Evolutionary conservation across 2,113 vertebrate species (phyloP).

Genomic region (Cyanocitta stelleri): DNA sequence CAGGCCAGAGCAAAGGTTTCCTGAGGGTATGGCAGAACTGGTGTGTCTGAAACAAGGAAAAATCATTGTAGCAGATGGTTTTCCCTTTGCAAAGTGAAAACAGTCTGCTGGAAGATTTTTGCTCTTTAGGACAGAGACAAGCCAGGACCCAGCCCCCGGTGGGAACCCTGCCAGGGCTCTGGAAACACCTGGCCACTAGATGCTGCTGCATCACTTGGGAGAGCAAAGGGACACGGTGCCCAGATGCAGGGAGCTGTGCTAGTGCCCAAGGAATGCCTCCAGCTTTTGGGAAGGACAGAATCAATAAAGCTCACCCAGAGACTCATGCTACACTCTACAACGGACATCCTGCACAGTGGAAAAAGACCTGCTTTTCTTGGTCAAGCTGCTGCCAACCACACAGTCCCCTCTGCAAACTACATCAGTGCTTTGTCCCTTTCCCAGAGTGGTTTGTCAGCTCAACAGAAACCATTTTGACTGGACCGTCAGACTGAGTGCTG

Average conservation of each 20-base stretch:
- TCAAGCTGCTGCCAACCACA: not conserved
- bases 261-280: not conserved
- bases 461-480: rapidly evolving
- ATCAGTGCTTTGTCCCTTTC: not conserved
- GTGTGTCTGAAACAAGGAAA: not conserved
- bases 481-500: not conserved
- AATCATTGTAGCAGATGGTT: not conserved
- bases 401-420: rapidly evolving
- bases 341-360: not conserved
- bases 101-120: not conserved
- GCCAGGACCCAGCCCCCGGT: not conserved
- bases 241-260: not conserved
- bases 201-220: not conserved
- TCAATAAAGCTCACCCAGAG: not conserved
- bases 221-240: not conserved
- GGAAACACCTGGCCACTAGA: not conserved
- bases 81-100: not conserved
- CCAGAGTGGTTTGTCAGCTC: not conserved
- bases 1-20: not conserved
- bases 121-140: not conserved
- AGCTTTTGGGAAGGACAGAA: not conserved
- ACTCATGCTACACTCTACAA: not conserved
- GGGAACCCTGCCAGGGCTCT: not conserved
- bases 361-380: not conserved
- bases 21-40: not conserved